Conservation (phyloP, 2,113 vertebrate species). For the Pelecanoides urinatrix region DNA sequence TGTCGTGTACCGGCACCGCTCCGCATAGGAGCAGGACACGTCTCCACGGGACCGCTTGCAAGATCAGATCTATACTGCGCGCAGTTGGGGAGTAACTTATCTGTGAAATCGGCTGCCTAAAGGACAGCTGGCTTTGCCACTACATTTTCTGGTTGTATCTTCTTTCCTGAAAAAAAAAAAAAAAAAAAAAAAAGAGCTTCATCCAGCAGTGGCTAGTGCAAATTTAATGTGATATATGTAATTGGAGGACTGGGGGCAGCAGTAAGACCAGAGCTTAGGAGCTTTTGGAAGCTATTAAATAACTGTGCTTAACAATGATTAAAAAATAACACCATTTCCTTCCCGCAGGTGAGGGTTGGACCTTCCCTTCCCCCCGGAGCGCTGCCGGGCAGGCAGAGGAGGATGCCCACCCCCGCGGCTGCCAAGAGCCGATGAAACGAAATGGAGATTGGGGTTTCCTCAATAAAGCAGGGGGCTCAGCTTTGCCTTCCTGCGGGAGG, state of each 20-base stretch:
- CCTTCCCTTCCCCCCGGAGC: not conserved
- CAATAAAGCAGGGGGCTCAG: rapidly evolving
- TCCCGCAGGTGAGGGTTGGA: not conserved
- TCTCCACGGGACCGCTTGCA: not conserved
- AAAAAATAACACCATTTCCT: not conserved
- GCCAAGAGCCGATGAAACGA: rapidly evolving
- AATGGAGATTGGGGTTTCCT: not conserved
- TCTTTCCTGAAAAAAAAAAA: not conserved
- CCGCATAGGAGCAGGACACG: rapidly evolving
- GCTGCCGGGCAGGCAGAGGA: not conserved
- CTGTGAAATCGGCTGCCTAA: not conserved
- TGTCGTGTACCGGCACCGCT: rapidly evolving
- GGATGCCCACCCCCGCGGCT: rapidly evolving
- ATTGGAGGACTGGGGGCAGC: not conserved
- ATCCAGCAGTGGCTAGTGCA: not conserved
- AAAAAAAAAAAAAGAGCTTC: not conserved
- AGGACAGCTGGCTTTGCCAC: not conserved
- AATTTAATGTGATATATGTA: not conserved
- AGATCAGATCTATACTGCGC: not conserved
- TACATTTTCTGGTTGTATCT: not conserved
- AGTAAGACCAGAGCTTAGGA: not conserved
- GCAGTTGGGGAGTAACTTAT: not conserved
- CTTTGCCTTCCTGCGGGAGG: not conserved
- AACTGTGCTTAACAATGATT: not conserved
- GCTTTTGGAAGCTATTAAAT: not conserved